Evolutionary conservation across 1,140 invertebrate genomes (phyloP), one percentile per base, ranked within the genome.

Genomic region (Proales similis): DNA sequence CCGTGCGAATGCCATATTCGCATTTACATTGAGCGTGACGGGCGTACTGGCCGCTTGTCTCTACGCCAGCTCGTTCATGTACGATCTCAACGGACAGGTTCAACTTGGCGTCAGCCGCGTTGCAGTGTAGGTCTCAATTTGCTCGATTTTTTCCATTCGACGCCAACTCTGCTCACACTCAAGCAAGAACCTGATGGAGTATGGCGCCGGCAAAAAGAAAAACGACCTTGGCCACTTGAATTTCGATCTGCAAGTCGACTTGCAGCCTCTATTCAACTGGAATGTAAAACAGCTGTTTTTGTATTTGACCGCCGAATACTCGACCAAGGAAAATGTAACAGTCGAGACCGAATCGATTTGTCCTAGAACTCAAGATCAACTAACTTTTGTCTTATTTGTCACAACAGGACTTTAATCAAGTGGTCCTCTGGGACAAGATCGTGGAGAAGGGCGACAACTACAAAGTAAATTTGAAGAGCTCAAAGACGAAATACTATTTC

Each of bases 381-480:
- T 11, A 33, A 65, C 27, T 43, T 32, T 32, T 11, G 12, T 24
- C n/a, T 3, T 6, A 24, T 36, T 51, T 53, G 1, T 65, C 68
- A 48, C 63, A 63, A 77, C 71, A 88, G 85, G 65, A 64, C 45
- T 60, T 79, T 11, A 81, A 81, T 66, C 78, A 81, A 65, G 89
- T 98, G 67, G 88, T 98, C 4, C 77, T 99, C 2, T 99, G 95
- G 95, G 95, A 99, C 74, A 95, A 96, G 79, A 98, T 98, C 66
- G 89, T 98, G 64, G 77, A 86, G 53, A 82, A 94, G 70, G 90
- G 88, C 48, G 88, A 97, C 72, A 90, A 91, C 79, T 83, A 91
- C 27, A 77, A 87, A 14, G 72, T 98, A 32, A 85, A 92, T 69
- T 88, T 90, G 66, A 89, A 90, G 73, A 91, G 90, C 71, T 85